These are phyloP conservation scores for Scaptomyza polygonia DNA, from an alignment of 2,888 invertebrate genomes.

Conservation along the genomic window DNA sequence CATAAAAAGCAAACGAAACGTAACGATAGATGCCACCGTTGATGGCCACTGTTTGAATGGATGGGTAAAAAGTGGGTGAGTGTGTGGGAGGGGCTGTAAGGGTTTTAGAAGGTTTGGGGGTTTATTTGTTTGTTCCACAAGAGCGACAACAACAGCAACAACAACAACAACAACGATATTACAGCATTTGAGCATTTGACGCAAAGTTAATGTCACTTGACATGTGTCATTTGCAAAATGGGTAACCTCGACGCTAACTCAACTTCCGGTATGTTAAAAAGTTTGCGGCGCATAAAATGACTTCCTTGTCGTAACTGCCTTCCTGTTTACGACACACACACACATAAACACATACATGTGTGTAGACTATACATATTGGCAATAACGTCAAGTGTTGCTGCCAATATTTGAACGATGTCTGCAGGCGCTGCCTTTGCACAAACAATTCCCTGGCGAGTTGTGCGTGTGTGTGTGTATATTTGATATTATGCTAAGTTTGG, in stretches of 20 bases:
- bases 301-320: constrained; percentile 76
- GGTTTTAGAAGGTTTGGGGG: constrained; percentile 22
- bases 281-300: constrained; percentile 80
- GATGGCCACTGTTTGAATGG: constrained; percentile 40
- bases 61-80: no score
- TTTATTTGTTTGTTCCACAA: constrained; percentile 75
- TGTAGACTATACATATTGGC: constrained; percentile 66
- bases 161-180: constrained; percentile 26
- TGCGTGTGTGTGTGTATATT: constrained; percentile 11
- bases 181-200: constrained; percentile 71
- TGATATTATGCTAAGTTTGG: constrained; percentile 43
- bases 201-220: constrained; percentile 82
- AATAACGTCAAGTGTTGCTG: constrained; percentile 78
- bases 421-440: constrained; percentile 56
- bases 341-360: constrained; percentile 14
- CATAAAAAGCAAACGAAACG: constrained; percentile 78
- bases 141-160: constrained; percentile 38
- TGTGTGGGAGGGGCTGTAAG: background rate
- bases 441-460: constrained; percentile 14
- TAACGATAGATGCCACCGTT: constrained; percentile 70
- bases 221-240: constrained; percentile 82
- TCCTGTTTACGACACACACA: constrained; percentile 72
- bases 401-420: constrained; percentile 69
- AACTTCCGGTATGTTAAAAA: constrained; percentile 80
- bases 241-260: constrained; percentile 78